A percentile compares a stretch with the other conserved stretches of the same genome.
Conservation (phyloP, 2,888 invertebrate species). For the Dryococelus australis region DNA sequence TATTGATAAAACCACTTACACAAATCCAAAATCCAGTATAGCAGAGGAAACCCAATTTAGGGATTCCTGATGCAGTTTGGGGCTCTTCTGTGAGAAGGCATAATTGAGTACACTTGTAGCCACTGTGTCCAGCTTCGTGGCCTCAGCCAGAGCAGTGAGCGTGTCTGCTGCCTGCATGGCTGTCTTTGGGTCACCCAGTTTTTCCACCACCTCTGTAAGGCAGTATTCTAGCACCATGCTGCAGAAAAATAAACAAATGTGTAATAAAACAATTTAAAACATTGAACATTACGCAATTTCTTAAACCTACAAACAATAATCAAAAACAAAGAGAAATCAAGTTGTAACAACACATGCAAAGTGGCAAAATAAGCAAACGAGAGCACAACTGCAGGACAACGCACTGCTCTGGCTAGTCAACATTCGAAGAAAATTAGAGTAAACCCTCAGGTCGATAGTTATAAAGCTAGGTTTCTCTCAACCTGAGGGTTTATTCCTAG, state of each 20-base stretch:
- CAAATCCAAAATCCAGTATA: constrained; percentile 86
- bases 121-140: constrained; percentile 77
- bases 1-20: constrained; percentile 62
- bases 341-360: no score
- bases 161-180: constrained; percentile 72
- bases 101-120: constrained; percentile 74
- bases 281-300: no score
- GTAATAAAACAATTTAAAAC: no score
- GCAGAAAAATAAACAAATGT: constrained; percentile 48
- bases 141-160: constrained; percentile 78
- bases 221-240: constrained; percentile 78
- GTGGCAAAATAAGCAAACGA: no score
- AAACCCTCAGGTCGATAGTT: no score
- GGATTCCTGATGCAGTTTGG: constrained; percentile 88
- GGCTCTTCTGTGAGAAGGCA: constrained; percentile 88
- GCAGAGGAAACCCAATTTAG: constrained; percentile 81
- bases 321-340: no score
- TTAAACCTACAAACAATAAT: no score
- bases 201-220: constrained; percentile 81
- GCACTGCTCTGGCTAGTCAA: no score
- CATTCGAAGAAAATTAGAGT: no score
- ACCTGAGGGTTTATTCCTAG: no score
- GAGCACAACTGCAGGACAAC: no score
- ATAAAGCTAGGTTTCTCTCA: no score
- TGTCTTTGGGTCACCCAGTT: constrained; percentile 86